phyloP scores from a whole-genome alignment of 2,797 vertebrate species.

The Falco biarmicus region DNA sequence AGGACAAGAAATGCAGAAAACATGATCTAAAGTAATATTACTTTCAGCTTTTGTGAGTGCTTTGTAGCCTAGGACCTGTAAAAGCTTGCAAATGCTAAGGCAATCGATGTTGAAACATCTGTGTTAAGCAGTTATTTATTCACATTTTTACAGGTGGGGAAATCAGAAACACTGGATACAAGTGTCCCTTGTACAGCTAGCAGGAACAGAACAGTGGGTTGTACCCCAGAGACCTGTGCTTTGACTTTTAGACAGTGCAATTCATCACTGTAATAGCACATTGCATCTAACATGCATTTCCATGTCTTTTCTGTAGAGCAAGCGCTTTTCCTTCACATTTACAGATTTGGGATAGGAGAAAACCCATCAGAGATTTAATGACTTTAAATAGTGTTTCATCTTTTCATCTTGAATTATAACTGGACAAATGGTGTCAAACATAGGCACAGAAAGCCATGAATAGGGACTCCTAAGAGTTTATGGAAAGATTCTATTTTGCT shows the following conservation, averaged over 20 bases:
- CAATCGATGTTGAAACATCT: background rate
- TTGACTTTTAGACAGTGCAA: background rate
- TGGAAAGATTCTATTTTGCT: background rate
- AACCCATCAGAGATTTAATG: background rate
- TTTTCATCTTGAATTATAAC: background rate
- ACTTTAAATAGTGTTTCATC: background rate
- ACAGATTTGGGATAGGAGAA: background rate
- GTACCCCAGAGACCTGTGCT: background rate
- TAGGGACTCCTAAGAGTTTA: background rate
- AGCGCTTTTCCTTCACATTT: background rate
- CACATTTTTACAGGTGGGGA: background rate
- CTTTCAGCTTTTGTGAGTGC: background rate
- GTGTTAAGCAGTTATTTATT: background rate
- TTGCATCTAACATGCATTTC: background rate
- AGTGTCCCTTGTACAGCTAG: background rate
- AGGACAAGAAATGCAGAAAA: slow-evolving; percentile 24
- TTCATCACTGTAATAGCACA: background rate
- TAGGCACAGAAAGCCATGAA: background rate
- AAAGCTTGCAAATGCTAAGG: background rate
- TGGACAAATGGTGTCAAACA: background rate
- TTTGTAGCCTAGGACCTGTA: background rate
- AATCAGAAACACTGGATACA: background rate
- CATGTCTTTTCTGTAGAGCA: background rate
- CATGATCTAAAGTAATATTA: background rate
- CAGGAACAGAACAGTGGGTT: background rate